Evolutionary conservation across 2,888 invertebrate genomes (phyloP).

Genomic region (Synanthedon tipuliformis): DNA sequence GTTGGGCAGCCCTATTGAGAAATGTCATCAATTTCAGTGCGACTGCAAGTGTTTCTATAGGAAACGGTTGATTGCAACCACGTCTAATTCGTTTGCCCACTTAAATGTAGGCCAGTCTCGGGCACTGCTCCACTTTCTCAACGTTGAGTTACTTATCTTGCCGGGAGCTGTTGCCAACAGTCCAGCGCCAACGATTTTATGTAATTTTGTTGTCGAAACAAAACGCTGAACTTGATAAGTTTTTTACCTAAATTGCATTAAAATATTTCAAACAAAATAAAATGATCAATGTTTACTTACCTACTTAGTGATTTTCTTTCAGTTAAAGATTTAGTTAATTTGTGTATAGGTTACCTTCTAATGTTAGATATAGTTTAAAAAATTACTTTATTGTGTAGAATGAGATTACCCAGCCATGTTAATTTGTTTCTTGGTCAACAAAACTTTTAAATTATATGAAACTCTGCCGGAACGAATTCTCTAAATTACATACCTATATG

Average conservation of each 20-base stretch:
- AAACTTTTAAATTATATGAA: too few relatives aligned
- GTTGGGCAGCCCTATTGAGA: constrained; percentile 23
- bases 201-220: constrained; percentile 65
- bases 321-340: too few relatives aligned
- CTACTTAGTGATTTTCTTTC: too few relatives aligned
- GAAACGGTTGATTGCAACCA: constrained; percentile 56
- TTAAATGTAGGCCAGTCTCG: constrained; percentile 60
- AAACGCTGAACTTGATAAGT: constrained; percentile 33
- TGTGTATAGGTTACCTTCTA: too few relatives aligned
- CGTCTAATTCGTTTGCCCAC: constrained; percentile 49
- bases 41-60: constrained; percentile 48
- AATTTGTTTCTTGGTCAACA: too few relatives aligned
- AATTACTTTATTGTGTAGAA: too few relatives aligned
- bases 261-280: background rate
- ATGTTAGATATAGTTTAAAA: too few relatives aligned
- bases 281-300: too few relatives aligned
- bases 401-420: too few relatives aligned
- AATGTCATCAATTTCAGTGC: constrained; percentile 48
- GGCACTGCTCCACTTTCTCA: constrained; percentile 62
- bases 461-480: too few relatives aligned
- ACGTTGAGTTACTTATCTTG: constrained; percentile 56
- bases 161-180: constrained; percentile 55
- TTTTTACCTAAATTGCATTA: constrained; percentile 4
- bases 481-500: too few relatives aligned
- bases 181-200: constrained; percentile 54